Evolutionary conservation across 2,113 vertebrate genomes (phyloP).

Genomic region (Cavia aperea): DNA sequence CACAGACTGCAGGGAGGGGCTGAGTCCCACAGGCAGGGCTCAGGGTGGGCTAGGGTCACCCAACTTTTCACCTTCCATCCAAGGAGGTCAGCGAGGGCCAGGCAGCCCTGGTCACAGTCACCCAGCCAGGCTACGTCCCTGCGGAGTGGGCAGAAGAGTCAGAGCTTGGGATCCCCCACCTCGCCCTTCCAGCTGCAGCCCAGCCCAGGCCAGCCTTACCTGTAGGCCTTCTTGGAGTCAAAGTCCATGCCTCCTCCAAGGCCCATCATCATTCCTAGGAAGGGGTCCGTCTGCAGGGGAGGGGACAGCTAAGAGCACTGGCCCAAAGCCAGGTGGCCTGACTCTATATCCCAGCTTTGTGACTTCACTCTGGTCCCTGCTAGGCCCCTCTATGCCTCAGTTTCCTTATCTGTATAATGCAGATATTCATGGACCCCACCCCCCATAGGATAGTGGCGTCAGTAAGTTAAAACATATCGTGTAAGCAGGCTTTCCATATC

Average conservation of each 20-base stretch:
- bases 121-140: constrained; percentile 90
- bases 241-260: constrained; percentile 91
- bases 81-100: constrained; percentile 85
- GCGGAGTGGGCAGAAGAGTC: background rate
- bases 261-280: constrained; percentile 84
- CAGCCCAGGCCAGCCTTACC: constrained; percentile 72
- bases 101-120: constrained; percentile 87
- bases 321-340: background rate
- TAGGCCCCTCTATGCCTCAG: background rate
- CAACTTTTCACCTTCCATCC: constrained; percentile 86
- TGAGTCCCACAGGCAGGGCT: background rate
- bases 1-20: rapidly evolving
- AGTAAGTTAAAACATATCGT: background rate
- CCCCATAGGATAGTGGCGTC: background rate
- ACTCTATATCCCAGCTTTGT: background rate
- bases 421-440: background rate
- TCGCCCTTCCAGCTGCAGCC: background rate
- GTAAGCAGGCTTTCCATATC: background rate
- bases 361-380: background rate
- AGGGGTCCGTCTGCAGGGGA: constrained; percentile 77
- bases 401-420: background rate
- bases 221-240: constrained; percentile 92
- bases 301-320: background rate
- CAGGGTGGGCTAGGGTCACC: background rate
- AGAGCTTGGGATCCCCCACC: background rate